Conservation (phyloP, 2,888 invertebrate genomes). For the Hirtodrosophila duncani region DNA sequence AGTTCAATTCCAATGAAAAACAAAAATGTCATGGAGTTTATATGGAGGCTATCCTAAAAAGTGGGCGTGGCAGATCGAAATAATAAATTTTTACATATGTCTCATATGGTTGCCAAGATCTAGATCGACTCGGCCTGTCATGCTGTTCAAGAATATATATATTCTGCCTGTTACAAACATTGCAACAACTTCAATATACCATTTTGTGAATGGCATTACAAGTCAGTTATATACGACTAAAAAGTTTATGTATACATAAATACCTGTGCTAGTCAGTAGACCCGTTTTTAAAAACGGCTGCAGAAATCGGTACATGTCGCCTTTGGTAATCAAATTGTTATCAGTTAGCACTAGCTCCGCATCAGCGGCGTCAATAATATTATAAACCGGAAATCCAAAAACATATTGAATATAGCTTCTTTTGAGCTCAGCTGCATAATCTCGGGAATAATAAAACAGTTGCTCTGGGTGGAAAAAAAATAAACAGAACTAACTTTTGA, state of each 20-base stretch:
- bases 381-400: conserved; percentile 44
- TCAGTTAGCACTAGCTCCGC: conserved; percentile 56
- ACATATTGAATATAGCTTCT: conserved; percentile 55
- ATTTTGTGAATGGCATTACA: too few relatives aligned
- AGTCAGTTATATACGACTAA: not conserved
- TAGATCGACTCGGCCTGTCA: too few relatives aligned
- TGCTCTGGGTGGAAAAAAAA: conserved; percentile 29
- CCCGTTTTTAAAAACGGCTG: conserved; percentile 57
- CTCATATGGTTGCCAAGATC: too few relatives aligned
- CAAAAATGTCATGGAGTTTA: too few relatives aligned
- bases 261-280: conserved; percentile 51
- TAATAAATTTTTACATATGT: too few relatives aligned
- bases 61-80: too few relatives aligned
- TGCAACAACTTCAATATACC: too few relatives aligned
- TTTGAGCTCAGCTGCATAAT: conserved; percentile 36
- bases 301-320: conserved; percentile 49
- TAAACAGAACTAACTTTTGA: not conserved
- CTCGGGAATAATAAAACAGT: conserved; percentile 47
- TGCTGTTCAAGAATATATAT: too few relatives aligned
- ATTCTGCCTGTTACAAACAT: too few relatives aligned
- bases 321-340: conserved; percentile 52
- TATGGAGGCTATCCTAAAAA: too few relatives aligned
- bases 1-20: too few relatives aligned
- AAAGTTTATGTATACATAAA: conserved; percentile 3
- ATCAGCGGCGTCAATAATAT: conserved; percentile 54